phyloP scores from a whole-genome alignment of 2,113 vertebrate genomes.

The Pomatorhinus ruficollis region DNA sequence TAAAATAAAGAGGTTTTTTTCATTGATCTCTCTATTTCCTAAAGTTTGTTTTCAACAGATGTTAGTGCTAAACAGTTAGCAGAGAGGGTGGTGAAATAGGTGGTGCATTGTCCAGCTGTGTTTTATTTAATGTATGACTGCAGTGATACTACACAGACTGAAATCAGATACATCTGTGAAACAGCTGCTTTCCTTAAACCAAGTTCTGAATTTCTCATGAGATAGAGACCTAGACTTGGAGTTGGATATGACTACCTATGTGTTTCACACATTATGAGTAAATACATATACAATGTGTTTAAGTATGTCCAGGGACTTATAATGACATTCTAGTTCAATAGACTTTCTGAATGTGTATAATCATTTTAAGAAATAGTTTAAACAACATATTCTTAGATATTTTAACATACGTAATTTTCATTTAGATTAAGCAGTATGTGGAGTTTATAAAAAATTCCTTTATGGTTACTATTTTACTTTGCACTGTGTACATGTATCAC shows the following conservation, averaged over 20 bases:
- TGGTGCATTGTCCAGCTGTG: conserved; percentile 55
- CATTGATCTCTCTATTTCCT: neutral
- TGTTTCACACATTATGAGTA: neutral
- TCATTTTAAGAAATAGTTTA: neutral
- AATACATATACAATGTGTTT: neutral
- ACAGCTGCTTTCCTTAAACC: conserved; percentile 50
- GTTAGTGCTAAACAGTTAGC: conserved; percentile 57
- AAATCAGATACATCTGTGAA: conserved; percentile 54
- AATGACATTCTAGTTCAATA: neutral
- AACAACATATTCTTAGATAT: neutral
- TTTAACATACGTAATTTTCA: neutral
- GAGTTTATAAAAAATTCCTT: neutral
- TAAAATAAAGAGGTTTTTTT: neutral
- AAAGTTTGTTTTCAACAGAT: conserved; percentile 40
- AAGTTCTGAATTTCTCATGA: conserved; percentile 56
- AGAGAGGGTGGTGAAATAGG: conserved; percentile 59
- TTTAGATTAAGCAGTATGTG: neutral
- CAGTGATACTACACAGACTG: conserved; percentile 58
- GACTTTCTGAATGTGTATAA: neutral
- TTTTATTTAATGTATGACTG: conserved; percentile 61
- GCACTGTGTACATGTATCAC: neutral
- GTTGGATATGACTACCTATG: neutral
- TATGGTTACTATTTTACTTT: neutral
- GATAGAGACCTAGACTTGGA: conserved; percentile 16
- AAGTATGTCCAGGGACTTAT: neutral